These are phyloP conservation scores for Drosophila ironensis DNA, from an alignment of 1,140 invertebrate genomes.

Conservation along the genomic window DNA sequence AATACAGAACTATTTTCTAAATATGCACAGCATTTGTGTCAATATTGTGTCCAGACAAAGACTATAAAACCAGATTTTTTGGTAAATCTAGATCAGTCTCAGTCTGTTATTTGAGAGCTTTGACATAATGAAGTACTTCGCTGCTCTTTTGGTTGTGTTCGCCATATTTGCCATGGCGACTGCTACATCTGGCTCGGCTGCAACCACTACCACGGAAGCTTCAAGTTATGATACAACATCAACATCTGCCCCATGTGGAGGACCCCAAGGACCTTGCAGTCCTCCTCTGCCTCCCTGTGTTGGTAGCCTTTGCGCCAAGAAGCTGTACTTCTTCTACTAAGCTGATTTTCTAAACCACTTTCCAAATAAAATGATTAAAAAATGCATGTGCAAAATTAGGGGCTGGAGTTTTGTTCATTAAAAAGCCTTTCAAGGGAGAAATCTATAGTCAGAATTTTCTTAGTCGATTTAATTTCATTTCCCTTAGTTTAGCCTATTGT, in stretches of 20 bases:
- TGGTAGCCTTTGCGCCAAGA: neutral
- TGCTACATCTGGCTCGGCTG: neutral
- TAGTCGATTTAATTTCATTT: too few species aligned
- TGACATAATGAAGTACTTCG: neutral
- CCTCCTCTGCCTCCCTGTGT: neutral
- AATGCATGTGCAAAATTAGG: too few species aligned
- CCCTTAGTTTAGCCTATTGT: too few species aligned
- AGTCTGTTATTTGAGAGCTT: too few species aligned
- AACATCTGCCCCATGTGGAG: neutral
- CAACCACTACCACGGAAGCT: neutral
- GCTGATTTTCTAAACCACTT: neutral
- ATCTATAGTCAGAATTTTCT: too few species aligned
- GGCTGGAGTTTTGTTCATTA: too few species aligned
- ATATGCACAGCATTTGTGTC: too few species aligned
- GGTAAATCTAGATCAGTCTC: too few species aligned
- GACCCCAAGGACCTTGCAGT: neutral
- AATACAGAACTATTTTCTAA: too few species aligned
- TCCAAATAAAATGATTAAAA: neutral
- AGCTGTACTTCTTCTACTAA: constrained; percentile 10
- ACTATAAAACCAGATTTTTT: too few species aligned
- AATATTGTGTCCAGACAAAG: too few species aligned
- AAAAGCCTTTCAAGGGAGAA: too few species aligned
- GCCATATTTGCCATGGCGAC: neutral
- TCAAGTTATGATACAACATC: neutral
- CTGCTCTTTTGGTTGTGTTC: neutral